Base-by-base conservation (phyloP, 2,888 invertebrate genomes). In the Pristionchus japonicus region DNA sequence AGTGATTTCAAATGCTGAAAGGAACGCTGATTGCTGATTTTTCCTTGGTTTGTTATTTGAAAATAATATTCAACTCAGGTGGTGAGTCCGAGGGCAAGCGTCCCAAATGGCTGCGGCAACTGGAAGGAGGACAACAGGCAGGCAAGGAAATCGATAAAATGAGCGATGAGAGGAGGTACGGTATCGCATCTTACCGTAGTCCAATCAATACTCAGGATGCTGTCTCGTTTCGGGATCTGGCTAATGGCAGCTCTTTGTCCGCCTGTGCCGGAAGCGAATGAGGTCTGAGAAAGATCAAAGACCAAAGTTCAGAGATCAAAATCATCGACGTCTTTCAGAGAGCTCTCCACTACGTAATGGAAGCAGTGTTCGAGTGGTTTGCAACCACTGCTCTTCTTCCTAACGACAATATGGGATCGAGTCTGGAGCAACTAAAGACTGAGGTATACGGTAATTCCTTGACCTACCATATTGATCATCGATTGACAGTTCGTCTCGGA, bases 291-390 rank as follows among this genome's bases (percentile, higher is more conserved):
- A 74, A 80, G 61, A 3, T 77, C 27, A 34, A 70, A 70, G 11
- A 11, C 43, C 40, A 82, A 31, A 31, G 80, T 17, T 43, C n/a
- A 47, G 40, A 80, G 61, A 31, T 77, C 20, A 52, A 52, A 11
- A 23, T 43, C 43, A n/a, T n/a, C n/a, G n/a, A n/a, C n/a, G n/a
- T n/a, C n/a, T n/a, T 40, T 34, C 86, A 95, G 95, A 95, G 96
- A 90, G 95, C 96, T 17, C 96, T 99, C 86, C 98, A 98, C 13
- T 96, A 98, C 90, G 96, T 99, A 92, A 96, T 99, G 85, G 97
- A 98, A 49, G 98, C 98, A 96, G 96, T 99, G 90, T 99, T 99
- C 95, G 98, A 99, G 95, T 99, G 99, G 99, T 99, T 99, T 96
- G 97, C 99, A 95, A 97, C 98, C 93, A 99, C 99, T 27, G 98